These are phyloP conservation scores for Heliconius congener DNA, from an alignment of 1,140 invertebrate species.

Conservation along the genomic window DNA sequence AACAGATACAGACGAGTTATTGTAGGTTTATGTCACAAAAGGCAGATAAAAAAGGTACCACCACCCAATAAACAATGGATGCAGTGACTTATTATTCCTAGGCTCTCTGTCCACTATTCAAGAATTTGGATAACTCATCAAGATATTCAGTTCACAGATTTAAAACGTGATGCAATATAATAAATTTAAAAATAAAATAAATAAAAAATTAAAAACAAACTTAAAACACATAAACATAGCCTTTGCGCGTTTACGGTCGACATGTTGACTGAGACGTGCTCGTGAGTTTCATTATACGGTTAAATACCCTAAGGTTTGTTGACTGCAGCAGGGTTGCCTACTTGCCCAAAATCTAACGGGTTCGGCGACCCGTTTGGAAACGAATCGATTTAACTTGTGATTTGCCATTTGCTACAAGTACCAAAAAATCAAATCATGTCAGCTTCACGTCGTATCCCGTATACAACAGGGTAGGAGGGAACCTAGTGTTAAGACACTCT, in stretches of 20 bases:
- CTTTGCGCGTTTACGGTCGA: slow-evolving; percentile 39
- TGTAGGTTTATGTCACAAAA: no score
- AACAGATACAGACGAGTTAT: no score
- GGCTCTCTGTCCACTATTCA: background rate
- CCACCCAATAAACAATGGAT: no score
- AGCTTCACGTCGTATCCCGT: no score
- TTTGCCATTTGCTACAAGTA: background rate
- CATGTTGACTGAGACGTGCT: slow-evolving; percentile 51
- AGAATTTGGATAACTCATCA: background rate
- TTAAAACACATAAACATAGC: slow-evolving; percentile 11
- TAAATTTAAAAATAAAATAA: background rate
- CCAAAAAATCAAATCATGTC: no score
- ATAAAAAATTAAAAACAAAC: background rate
- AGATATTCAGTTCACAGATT: background rate
- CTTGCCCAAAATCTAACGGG: slow-evolving; percentile 25
- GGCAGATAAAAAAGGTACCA: no score
- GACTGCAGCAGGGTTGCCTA: slow-evolving; percentile 41
- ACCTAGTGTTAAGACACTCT: no score
- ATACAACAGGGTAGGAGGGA: no score
- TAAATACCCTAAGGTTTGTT: slow-evolving; percentile 61
- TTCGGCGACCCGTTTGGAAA: slow-evolving; percentile 28
- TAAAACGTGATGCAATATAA: background rate
- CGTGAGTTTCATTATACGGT: slow-evolving; percentile 60
- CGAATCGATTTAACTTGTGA: slow-evolving; percentile 16
- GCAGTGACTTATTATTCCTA: no score